Conservation (phyloP, 2,888 invertebrate species). For the Habroteleia sp. region DNA sequence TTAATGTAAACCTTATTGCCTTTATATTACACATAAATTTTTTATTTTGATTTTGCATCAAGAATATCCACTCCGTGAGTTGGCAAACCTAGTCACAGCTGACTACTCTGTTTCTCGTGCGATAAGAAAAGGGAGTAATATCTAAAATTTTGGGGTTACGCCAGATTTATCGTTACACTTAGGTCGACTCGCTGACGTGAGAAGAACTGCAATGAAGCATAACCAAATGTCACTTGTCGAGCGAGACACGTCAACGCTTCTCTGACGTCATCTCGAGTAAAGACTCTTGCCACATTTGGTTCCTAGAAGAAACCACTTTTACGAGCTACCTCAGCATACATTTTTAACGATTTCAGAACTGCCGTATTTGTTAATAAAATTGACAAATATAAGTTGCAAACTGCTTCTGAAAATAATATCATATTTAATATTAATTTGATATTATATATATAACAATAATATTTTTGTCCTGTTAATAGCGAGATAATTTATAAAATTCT, state of each 20-base stretch:
- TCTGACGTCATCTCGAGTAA: conserved; percentile 35
- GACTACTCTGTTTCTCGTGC: conserved; percentile 55
- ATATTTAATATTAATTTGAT: no score
- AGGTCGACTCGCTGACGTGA: conserved; percentile 70
- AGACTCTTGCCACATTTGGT: conserved; percentile 38
- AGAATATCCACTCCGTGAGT: conserved; percentile 21
- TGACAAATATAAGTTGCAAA: conserved; percentile 27
- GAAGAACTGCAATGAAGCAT: conserved; percentile 71
- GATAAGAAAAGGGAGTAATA: conserved; percentile 67
- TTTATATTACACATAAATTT: conserved; percentile 1
- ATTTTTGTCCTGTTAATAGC: no score
- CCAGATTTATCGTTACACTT: conserved; percentile 71
- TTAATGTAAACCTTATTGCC: not conserved
- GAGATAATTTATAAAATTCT: no score
- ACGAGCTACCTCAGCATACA: conserved; percentile 43
- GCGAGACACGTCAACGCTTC: conserved; percentile 50
- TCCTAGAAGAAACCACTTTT: conserved; percentile 39
- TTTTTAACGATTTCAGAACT: conserved; percentile 35
- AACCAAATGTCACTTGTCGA: conserved; percentile 68
- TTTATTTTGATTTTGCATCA: conserved; percentile 16
- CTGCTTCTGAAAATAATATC: no score
- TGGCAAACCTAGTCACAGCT: conserved; percentile 54
- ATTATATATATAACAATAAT: no score
- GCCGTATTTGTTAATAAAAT: conserved; percentile 40
- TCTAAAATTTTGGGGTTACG: conserved; percentile 69